These are phyloP conservation scores for Nasonovia ribisnigri DNA, from an alignment of 2,888 invertebrate genomes.

Conservation along the genomic window DNA sequence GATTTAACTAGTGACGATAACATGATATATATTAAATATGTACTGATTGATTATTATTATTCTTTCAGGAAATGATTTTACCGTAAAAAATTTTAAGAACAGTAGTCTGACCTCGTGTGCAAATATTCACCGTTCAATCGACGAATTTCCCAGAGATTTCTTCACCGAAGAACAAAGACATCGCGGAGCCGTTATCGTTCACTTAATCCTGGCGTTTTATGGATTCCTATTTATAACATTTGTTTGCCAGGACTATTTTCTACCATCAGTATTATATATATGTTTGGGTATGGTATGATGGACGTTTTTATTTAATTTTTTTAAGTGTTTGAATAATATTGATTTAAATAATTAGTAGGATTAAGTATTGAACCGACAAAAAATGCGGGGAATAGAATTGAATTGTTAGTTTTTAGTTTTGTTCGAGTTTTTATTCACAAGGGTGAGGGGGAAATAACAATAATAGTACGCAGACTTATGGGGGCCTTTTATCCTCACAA, in stretches of 20 bases:
- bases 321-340: background rate
- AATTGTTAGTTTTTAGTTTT: background rate
- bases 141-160: slow-evolving; percentile 69
- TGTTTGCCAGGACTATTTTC: slow-evolving; percentile 92
- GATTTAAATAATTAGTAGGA: background rate
- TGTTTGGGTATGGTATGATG: slow-evolving; percentile 76
- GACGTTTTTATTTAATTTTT: background rate
- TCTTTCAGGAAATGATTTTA: background rate
- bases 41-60: background rate
- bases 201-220: slow-evolving; percentile 83
- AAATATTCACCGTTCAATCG: slow-evolving; percentile 52
- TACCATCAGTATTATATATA: slow-evolving; percentile 89
- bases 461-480: background rate
- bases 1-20: background rate
- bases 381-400: background rate
- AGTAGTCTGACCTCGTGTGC: background rate
- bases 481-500: background rate
- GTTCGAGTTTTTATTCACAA: background rate
- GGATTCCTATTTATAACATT: slow-evolving; percentile 88
- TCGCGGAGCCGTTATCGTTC: slow-evolving; percentile 82
- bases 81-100: background rate
- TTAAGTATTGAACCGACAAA: background rate
- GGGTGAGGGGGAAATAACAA: too few species aligned
- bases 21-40: background rate
- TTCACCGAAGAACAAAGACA: slow-evolving; percentile 78